phyloP scores from a whole-genome alignment of 2,113 vertebrate genomes.

The Vireo altiloquus region DNA sequence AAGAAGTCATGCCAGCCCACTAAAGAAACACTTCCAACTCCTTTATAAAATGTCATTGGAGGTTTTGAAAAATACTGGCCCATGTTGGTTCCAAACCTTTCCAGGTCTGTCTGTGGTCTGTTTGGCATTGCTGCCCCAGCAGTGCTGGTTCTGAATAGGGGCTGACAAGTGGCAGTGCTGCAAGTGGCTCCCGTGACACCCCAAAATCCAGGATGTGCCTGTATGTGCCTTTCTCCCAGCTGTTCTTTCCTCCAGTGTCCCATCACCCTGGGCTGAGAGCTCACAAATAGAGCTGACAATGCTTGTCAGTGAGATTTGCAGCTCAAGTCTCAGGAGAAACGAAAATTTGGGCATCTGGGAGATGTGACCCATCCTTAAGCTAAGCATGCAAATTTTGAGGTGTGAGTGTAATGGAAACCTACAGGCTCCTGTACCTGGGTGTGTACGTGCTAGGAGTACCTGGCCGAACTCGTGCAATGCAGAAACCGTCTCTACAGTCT shows the following conservation, averaged over 20 bases:
- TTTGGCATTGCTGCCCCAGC: fast-evolving
- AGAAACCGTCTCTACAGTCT: neutral
- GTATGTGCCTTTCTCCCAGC: neutral
- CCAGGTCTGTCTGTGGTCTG: neutral
- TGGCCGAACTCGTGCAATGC: fast-evolving
- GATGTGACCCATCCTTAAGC: neutral
- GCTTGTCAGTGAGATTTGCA: neutral
- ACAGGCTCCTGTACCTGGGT: fast-evolving
- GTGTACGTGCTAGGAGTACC: fast-evolving
- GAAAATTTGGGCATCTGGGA: neutral
- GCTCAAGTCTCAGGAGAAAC: neutral
- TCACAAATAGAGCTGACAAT: neutral
- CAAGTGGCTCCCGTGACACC: neutral
- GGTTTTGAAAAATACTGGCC: neutral
- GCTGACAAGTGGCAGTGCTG: neutral
- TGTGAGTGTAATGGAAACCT: fast-evolving
- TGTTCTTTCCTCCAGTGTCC: neutral
- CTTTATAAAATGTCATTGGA: neutral
- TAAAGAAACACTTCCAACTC: neutral
- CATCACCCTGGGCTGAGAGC: fast-evolving
- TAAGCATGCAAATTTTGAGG: neutral
- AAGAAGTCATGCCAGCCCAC: neutral
- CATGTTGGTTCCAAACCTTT: neutral
- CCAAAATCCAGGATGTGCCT: neutral
- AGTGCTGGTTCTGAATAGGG: neutral